A percentile compares a stretch with the other conserved stretches of the same genome.
Conservation (phyloP, 2,797 vertebrate species). For the Hoplostethus mediterraneus region DNA sequence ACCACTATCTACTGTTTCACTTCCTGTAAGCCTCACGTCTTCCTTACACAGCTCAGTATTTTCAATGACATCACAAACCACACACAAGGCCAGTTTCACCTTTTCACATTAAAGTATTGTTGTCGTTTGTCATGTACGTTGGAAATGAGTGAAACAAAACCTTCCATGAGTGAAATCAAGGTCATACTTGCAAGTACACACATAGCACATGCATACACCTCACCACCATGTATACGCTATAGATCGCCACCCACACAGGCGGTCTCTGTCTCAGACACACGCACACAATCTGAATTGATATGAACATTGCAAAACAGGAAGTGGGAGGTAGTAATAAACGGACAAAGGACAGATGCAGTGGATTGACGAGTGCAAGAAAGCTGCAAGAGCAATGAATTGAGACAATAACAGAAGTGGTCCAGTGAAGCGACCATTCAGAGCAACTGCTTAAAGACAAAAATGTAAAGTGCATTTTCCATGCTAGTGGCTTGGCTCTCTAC, state of each 20-base stretch:
- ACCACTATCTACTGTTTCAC: conserved; percentile 53
- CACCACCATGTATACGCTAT: not conserved
- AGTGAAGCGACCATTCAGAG: no score
- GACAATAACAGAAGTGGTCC: not conserved
- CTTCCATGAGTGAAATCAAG: not conserved
- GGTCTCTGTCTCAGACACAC: not conserved
- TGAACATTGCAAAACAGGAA: conserved; percentile 48
- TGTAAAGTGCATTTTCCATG: conserved; percentile 1
- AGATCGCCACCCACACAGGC: conserved; percentile 11
- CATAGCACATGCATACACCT: not conserved
- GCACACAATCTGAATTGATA: conserved; percentile 11
- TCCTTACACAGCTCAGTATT: conserved; percentile 4
- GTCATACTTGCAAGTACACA: conserved; percentile 9
- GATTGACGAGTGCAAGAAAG: not conserved
- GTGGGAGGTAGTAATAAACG: conserved; percentile 34
- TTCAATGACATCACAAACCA: conserved; percentile 2
- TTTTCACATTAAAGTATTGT: conserved; percentile 6
- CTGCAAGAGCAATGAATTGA: not conserved
- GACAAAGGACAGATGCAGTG: conserved; percentile 20
- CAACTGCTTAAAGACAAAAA: no score
- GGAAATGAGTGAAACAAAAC: no score
- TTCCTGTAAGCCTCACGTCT: conserved; percentile 52
- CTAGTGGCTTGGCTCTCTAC: not conserved
- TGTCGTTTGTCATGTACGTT: conserved; percentile 1
- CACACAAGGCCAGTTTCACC: not conserved